Conservation (phyloP, 2,888 invertebrate genomes). For the Napeogenes sylphis region DNA sequence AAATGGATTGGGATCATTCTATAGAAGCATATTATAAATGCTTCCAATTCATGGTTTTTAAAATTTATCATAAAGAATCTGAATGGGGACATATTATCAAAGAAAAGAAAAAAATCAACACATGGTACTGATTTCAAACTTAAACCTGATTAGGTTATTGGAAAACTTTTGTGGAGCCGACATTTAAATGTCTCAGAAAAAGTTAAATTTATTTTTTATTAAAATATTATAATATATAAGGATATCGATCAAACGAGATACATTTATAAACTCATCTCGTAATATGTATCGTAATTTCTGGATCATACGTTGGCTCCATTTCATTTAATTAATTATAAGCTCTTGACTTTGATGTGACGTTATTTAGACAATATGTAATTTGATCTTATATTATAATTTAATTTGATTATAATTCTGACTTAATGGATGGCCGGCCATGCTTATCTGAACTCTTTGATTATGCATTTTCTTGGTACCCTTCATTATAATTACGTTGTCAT, state of each 20-base stretch:
- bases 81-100: too few species aligned
- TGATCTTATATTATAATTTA: conserved; percentile 35
- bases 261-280: not conserved
- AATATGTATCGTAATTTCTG: not conserved
- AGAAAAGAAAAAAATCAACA: too few species aligned
- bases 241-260: too few species aligned
- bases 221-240: too few species aligned
- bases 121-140: too few species aligned
- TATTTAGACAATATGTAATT: conserved; percentile 35
- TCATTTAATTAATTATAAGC: conserved; percentile 2
- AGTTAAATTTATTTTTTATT: too few species aligned
- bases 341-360: conserved; percentile 34
- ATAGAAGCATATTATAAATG: too few species aligned
- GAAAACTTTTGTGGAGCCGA: too few species aligned
- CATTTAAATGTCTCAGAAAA: too few species aligned
- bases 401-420: conserved; percentile 55
- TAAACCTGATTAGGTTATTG: not conserved
- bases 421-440: conserved; percentile 51
- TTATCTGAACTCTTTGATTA: conserved; percentile 43
- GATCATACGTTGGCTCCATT: not conserved
- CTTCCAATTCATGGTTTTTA: too few species aligned
- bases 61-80: too few species aligned
- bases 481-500: conserved; percentile 60
- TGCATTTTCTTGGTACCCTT: conserved; percentile 49
- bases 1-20: too few species aligned